phyloP scores from a whole-genome alignment of 2,113 vertebrate species.

The Tychaedon coryphoeus region DNA sequence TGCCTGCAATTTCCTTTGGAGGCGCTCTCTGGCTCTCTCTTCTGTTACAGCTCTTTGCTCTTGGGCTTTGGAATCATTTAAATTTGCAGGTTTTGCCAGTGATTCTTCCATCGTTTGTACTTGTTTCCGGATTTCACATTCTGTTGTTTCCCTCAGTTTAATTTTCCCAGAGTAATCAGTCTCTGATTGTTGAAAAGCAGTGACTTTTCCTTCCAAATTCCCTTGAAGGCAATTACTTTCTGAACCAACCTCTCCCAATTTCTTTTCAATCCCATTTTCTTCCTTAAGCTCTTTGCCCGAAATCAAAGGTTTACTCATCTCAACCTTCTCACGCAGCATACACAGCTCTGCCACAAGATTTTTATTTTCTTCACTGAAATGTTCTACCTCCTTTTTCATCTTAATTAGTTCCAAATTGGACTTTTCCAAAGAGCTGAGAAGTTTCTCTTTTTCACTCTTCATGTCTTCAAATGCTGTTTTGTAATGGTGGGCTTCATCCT shows the following conservation, averaged over 20 bases:
- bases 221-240: slow-evolving; percentile 11
- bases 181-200: background rate
- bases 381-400: slow-evolving; percentile 52
- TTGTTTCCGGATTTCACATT: slow-evolving; percentile 67
- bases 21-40: slow-evolving; percentile 63
- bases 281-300: background rate
- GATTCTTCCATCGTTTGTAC: slow-evolving; percentile 37
- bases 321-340: background rate
- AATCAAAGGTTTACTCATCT: background rate
- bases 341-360: slow-evolving; percentile 17
- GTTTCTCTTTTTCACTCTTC: slow-evolving; percentile 69
- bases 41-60: slow-evolving; percentile 55
- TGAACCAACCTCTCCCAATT: background rate
- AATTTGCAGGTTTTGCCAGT: slow-evolving; percentile 30
- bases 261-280: background rate
- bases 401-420: slow-evolving; percentile 52
- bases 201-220: slow-evolving; percentile 29
- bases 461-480: slow-evolving; percentile 64
- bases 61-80: slow-evolving; percentile 41
- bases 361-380: slow-evolving; percentile 54
- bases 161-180: slow-evolving; percentile 48
- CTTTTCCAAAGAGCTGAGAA: slow-evolving; percentile 34
- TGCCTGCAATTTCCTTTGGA: slow-evolving; percentile 83
- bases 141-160: slow-evolving; percentile 53
- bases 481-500: slow-evolving; percentile 37